Evolutionary conservation across 2,113 vertebrate species (phyloP), one percentile per base, ranked within the genome.

Genomic region (Sterna hirundo): DNA sequence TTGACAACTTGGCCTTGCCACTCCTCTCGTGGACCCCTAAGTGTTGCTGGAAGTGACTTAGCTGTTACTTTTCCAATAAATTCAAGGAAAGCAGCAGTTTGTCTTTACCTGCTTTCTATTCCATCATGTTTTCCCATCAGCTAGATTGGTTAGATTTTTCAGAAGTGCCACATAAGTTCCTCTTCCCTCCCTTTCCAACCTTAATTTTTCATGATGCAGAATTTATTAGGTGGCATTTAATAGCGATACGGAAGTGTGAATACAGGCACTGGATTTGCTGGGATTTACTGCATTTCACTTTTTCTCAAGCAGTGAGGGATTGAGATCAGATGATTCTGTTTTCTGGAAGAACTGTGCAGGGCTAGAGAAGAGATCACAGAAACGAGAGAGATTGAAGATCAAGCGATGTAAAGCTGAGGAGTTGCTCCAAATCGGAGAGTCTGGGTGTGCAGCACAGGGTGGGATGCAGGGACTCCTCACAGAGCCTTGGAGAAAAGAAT

Each of bases 41-140:
- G 42, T 10, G 12, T 38, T 78, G 55, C 65, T 91, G 61, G 47
- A 84, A 88, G 86, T 72, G 38, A 68, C 42, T 19, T 68, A 23
- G 29, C 51, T 91, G 38, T 64, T 95, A 42, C 22, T 94, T 94
- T 93, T 47, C 69, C 38, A 71, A 85, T 84, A 81, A 93, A 89
- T 82, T 55, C 27, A 44, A 69, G 34, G 21, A 40, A 84, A 71
- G 61, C 23, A 84, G 81, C 70, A 65, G 52, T 94, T 94, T 83
- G 20, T 94, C 75, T 94, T 85, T 49, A 65, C 65, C 40, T 78
- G 55, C 70, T 75, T 87, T 91, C 47, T 64, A 29, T 78, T 94
- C 74, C 57, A 47, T 72, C 66, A 18, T 54, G 34, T 34, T 76
- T 90, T 87, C 78, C 49, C 22, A 49, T 83, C 77, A 57, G 57